Evolutionary conservation across 2,797 vertebrate species (phyloP).

Genomic region (Pempheris klunzingeri): DNA sequence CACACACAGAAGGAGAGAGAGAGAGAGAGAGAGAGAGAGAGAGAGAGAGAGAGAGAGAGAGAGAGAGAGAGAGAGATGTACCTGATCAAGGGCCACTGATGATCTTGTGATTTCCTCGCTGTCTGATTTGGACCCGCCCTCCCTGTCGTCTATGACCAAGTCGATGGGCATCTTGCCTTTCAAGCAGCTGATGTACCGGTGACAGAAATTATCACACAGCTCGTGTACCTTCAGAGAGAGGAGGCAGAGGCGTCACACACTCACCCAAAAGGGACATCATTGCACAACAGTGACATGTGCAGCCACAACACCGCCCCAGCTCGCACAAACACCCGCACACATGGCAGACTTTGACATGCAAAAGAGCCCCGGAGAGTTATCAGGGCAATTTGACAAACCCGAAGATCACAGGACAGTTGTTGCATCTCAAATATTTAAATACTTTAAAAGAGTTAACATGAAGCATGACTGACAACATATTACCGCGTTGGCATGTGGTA

Average conservation of each 20-base stretch:
- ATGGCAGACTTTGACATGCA: slow-evolving; percentile 76
- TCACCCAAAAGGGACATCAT: slow-evolving; percentile 74
- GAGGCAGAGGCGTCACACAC: slow-evolving; percentile 70
- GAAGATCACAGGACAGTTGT: slow-evolving; percentile 10
- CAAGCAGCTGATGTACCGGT: slow-evolving; percentile 99
- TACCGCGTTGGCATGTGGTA: neutral
- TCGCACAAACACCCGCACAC: slow-evolving; percentile 15
- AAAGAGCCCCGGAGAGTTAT: slow-evolving; percentile 81
- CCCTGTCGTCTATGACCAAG: slow-evolving; percentile 99
- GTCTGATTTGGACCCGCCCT: slow-evolving; percentile 99
- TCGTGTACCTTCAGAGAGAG: slow-evolving; percentile 93
- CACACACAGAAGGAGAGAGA: neutral
- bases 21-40: neutral
- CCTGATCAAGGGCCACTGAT: slow-evolving; percentile 98
- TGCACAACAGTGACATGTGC: slow-evolving; percentile 87
- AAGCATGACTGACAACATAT: neutral
- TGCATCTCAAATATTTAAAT: slow-evolving; percentile 10
- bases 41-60: neutral
- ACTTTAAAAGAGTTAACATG: neutral
- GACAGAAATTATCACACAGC: slow-evolving; percentile 99
- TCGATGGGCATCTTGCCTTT: slow-evolving; percentile 99
- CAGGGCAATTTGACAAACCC: slow-evolving; percentile 13
- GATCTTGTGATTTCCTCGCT: slow-evolving; percentile 98
- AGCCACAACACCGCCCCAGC: slow-evolving; percentile 67
- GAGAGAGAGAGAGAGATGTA: slow-evolving; percentile 78